Evolutionary conservation across 2,888 invertebrate species (phyloP), one percentile per base, ranked within the genome.

Genomic region (Ormyrus pomaceus): DNA sequence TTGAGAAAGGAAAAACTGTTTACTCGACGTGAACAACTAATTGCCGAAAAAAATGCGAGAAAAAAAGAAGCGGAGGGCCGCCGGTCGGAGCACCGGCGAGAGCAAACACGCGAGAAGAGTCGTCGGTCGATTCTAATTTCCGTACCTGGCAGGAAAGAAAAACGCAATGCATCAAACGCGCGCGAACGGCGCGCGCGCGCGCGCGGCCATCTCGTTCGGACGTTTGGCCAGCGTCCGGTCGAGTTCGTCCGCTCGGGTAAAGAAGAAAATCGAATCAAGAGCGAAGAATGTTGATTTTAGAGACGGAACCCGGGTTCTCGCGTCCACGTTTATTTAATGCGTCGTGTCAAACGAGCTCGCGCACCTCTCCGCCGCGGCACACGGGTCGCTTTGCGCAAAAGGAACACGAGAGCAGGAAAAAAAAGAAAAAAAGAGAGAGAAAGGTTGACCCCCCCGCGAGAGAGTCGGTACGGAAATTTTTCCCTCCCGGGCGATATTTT

Each of bases 261-360:
- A 65, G n/a, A 13, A 51, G 58, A 69, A 73, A 79, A 73, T 79
- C 73, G 19, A 79, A 73, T 73, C 58, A 73, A 73, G 56, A 73
- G 46, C 34, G 9, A 19, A 19, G 19, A 13, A 46, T 78, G 72
- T 78, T 73, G 73, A 73, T 73, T 73, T 78, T 68, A n/a, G 70
- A 48, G 46, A 10, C 46, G 5, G 61, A 10, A 46, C 9, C 9
- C n/a, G 55, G 64, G 58, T 19, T 74, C 64, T 19, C 56, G 34
- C 10, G 70, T 51, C 8, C n/a, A 48, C 65, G 71, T 77, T 77
- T 77, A 56, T 62, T 72, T 68, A 78, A 73, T 73, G 55, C 61
- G 56, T 56, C 34, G 58, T 59, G 50, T 59, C 62, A 58, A 68
- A 59, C 65, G 34, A 19, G 19, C 19, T 19, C 50, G 13, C 34